Evolutionary conservation across 2,113 vertebrate species (phyloP).

Genomic region (Leptobrachium leishanense): DNA sequence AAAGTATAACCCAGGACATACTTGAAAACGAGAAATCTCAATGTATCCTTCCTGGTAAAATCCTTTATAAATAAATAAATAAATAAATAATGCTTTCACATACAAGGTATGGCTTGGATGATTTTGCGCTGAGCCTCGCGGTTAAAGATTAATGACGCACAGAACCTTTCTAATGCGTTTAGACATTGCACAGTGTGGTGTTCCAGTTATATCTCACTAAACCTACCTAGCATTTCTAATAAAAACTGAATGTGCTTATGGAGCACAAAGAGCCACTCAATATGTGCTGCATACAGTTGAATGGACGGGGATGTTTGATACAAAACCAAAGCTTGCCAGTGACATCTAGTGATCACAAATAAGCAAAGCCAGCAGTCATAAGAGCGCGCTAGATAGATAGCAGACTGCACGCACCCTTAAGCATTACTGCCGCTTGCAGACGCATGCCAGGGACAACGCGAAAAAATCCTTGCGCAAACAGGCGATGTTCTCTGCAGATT

Average conservation of each 20-base stretch:
- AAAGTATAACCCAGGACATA: too few relatives aligned
- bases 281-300: conserved; percentile 34
- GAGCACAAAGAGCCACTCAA: conserved; percentile 43
- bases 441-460: background rate
- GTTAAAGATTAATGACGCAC: conserved; percentile 45
- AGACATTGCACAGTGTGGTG: conserved; percentile 32
- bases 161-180: conserved; percentile 34
- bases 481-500: background rate
- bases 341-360: conserved; percentile 32
- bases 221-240: conserved; percentile 46
- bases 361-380: background rate
- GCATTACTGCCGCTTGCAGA: background rate
- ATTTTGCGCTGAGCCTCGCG: conserved; percentile 2
- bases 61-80: too few relatives aligned
- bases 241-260: conserved; percentile 49
- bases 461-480: background rate
- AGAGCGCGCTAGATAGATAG: background rate
- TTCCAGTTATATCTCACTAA: conserved; percentile 44
- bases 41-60: too few relatives aligned
- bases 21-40: too few relatives aligned
- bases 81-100: conserved; percentile 26
- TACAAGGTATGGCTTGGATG: conserved; percentile 13
- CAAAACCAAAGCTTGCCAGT: background rate
- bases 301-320: background rate
- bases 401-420: background rate